Conservation (phyloP, 1,140 invertebrate genomes). For the Zelostemma sp. region DNA sequence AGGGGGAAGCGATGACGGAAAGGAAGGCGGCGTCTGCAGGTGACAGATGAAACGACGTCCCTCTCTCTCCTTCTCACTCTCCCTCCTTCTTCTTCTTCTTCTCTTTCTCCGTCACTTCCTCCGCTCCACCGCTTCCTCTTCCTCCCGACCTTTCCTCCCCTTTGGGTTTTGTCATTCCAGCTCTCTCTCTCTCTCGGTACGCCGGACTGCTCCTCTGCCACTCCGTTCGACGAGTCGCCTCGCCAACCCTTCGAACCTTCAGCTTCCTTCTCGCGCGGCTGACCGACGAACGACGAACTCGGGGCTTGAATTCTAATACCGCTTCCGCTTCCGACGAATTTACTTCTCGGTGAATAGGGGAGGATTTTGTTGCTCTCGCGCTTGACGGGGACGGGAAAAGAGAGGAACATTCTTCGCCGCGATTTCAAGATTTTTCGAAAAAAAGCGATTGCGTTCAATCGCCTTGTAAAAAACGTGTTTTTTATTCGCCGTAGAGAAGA, state of each 20-base stretch:
- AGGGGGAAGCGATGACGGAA: conserved; percentile 67
- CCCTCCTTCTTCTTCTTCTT: conserved; percentile 47
- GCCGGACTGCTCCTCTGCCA: conserved; percentile 15
- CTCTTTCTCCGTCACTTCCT: conserved; percentile 36
- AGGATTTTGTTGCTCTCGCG: too few relatives aligned
- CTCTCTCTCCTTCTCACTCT: conserved; percentile 54
- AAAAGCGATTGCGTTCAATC: too few relatives aligned
- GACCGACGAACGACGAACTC: conserved; percentile 12
- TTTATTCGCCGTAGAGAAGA: neutral
- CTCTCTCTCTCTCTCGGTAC: conserved; percentile 27
- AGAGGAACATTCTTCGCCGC: conserved; percentile 12
- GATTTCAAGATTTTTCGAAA: too few relatives aligned
- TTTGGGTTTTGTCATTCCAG: conserved; percentile 24
- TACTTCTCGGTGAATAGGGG: too few relatives aligned
- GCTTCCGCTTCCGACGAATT: neutral
- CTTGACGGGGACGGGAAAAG: too few relatives aligned
- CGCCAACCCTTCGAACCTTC: conserved; percentile 26
- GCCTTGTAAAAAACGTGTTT: too few relatives aligned
- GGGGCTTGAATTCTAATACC: neutral
- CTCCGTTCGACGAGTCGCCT: conserved; percentile 2
- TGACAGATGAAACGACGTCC: conserved; percentile 68
- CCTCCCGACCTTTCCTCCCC: conserved; percentile 7
- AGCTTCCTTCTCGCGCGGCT: conserved; percentile 10
- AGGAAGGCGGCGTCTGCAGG: conserved; percentile 70
- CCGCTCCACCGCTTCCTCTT: conserved; percentile 10